Evolutionary conservation across 1,140 invertebrate genomes (phyloP), one percentile per base, ranked within the genome.

Genomic region (Psilanteris sp.): DNA sequence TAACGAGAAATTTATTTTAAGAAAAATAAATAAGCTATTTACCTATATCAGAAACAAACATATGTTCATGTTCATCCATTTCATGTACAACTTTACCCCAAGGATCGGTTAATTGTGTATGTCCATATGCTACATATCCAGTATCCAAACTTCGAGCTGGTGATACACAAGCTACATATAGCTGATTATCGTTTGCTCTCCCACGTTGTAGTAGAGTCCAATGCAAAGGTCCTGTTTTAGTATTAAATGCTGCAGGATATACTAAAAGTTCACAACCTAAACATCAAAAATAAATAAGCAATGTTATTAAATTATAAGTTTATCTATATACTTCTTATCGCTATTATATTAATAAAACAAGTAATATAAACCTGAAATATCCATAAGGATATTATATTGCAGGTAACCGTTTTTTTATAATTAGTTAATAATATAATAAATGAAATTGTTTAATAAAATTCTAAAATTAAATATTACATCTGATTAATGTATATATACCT

Each of bases 221-320:
- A 84, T 98, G 97, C 6, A 94, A 86, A 0, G 96, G 96, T 0
- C 97, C 97, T 0, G 97, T 98, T 6, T 95, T 97, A 93, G 97
- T 95, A 87, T 97, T 98, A 83, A 98, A 98, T 7, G 96, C 96
- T 32, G 93, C 96, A n/a, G 96, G 96, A 87, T 97, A 98, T 5
- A 98, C 88, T 8, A 97, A 84, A 78, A 97, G 87, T 44, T 95
- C 91, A 80, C 96, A 97, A 1, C 95, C 95, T 94, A 67, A 26
- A 41, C n/a, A n/a, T n/a, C n/a, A 81, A 11, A 39, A 57, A 36
- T 29, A 13, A 14, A 44, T 20, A 20, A 20, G 18, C 18, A 20
- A n/a, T n/a, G n/a, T n/a, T n/a, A n/a, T n/a, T n/a, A n/a, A n/a
- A n/a, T n/a, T n/a, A n/a, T n/a, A n/a, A n/a, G n/a, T n/a, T n/a